These are phyloP conservation scores for Prorops nasuta DNA, from an alignment of 1,140 invertebrate genomes.

Conservation along the genomic window DNA sequence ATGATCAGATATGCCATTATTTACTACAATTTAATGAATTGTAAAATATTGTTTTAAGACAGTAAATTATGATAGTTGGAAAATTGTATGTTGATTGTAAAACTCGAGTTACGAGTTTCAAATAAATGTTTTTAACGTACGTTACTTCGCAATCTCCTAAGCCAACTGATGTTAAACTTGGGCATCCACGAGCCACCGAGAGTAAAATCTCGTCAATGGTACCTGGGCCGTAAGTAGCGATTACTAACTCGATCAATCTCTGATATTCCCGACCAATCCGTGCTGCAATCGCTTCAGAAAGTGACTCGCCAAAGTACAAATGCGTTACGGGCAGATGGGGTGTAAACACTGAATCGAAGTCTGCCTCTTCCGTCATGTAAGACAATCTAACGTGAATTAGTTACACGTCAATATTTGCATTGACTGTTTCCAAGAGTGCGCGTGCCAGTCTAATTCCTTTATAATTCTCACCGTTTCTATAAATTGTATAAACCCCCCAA, in stretches of 20 bases:
- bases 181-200: slow-evolving; percentile 36
- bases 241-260: slow-evolving; percentile 41
- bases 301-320: slow-evolving; percentile 47
- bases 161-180: slow-evolving; percentile 39
- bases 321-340: slow-evolving; percentile 46
- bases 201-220: slow-evolving; percentile 40
- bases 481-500: too few species aligned
- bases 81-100: too few species aligned
- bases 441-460: too few species aligned
- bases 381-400: slow-evolving; percentile 38
- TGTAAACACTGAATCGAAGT: slow-evolving; percentile 35
- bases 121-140: slow-evolving; percentile 31
- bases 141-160: slow-evolving; percentile 51
- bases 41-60: too few species aligned
- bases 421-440: too few species aligned
- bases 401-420: too few species aligned
- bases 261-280: slow-evolving; percentile 40
- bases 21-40: too few species aligned
- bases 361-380: slow-evolving; percentile 44
- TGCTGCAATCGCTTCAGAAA: slow-evolving; percentile 30
- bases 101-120: too few species aligned
- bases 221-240: slow-evolving; percentile 39
- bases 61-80: too few species aligned
- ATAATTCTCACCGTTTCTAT: too few species aligned
- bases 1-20: too few species aligned